These are phyloP conservation scores for Troides aeacus DNA, from an alignment of 2,888 invertebrate species.

Conservation along the genomic window DNA sequence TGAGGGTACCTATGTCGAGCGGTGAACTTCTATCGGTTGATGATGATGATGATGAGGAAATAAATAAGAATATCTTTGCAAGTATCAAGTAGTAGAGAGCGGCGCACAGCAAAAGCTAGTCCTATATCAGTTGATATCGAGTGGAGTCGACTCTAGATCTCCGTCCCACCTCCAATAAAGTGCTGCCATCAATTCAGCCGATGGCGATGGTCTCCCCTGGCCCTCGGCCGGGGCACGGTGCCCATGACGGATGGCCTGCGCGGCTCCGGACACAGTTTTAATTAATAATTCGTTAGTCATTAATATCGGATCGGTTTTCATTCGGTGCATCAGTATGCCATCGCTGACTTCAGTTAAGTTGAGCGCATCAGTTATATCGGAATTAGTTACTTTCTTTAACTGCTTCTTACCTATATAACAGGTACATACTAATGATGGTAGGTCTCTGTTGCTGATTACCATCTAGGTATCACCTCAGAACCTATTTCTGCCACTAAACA, in stretches of 20 bases:
- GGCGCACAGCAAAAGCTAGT: slow-evolving; percentile 48
- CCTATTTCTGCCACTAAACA: no score
- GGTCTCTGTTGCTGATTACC: no score
- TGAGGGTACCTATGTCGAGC: no score
- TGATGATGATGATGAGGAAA: no score
- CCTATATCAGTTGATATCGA: slow-evolving; percentile 70
- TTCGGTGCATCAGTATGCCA: neutral
- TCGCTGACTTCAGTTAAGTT: neutral
- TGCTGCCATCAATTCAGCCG: slow-evolving; percentile 64
- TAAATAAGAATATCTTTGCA: slow-evolving; percentile 16
- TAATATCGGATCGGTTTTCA: slow-evolving; percentile 6
- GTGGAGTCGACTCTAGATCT: slow-evolving; percentile 55
- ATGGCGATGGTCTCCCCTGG: slow-evolving; percentile 31
- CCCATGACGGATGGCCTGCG: slow-evolving; percentile 50
- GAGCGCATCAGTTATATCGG: no score
- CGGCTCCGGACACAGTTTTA: slow-evolving; percentile 33
- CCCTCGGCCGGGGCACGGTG: slow-evolving; percentile 11
- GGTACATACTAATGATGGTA: no score
- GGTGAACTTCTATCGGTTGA: no score
- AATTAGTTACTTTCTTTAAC: no score
- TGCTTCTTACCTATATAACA: no score
- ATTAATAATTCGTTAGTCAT: slow-evolving; percentile 33
- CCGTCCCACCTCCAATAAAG: slow-evolving; percentile 69
- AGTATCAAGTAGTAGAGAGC: slow-evolving; percentile 46
- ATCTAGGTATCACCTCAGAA: no score